Percentiles rank a stretch among this genome's conserved stretches.
Conservation (phyloP, 2,888 invertebrate genomes). For the Nezara viridula region DNA sequence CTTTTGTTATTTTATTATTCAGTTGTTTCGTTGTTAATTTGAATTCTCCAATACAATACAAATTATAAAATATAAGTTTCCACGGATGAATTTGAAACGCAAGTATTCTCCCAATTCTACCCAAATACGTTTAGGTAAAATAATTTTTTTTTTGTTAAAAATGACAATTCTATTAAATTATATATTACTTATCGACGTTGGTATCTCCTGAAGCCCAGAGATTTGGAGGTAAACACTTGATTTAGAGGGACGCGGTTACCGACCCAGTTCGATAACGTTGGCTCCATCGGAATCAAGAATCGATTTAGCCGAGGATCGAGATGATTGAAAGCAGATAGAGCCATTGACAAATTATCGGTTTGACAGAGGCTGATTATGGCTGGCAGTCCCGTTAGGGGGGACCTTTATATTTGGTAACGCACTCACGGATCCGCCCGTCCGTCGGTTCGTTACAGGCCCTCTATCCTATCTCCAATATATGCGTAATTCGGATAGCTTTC, state of each 20-base stretch:
- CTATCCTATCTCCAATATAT: not conserved
- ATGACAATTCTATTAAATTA: too few species aligned
- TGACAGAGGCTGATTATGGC: slow-evolving; percentile 29
- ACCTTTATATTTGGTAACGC: slow-evolving; percentile 31
- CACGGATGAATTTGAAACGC: too few species aligned
- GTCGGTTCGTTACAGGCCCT: not conserved
- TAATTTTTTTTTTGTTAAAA: too few species aligned
- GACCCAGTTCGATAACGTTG: not conserved
- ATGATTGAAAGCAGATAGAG: slow-evolving; percentile 27
- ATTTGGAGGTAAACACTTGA: not conserved
- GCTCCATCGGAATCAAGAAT: not conserved
- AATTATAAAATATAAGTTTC: too few species aligned
- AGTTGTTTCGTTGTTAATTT: too few species aligned
- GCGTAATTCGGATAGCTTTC: not conserved
- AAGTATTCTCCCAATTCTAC: too few species aligned
- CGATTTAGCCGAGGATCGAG: slow-evolving; percentile 14
- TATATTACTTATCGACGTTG: too few species aligned
- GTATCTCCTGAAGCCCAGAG: not conserved
- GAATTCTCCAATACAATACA: too few species aligned
- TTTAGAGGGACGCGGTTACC: not conserved
- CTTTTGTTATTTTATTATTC: too few species aligned
- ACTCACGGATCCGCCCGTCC: not conserved
- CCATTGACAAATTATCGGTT: slow-evolving; percentile 43
- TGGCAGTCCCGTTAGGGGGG: not conserved
- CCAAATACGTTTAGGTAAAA: too few species aligned